phyloP scores from a whole-genome alignment of 1,140 invertebrate genomes.

The honey bee (Apis mellifera) region DNA sequence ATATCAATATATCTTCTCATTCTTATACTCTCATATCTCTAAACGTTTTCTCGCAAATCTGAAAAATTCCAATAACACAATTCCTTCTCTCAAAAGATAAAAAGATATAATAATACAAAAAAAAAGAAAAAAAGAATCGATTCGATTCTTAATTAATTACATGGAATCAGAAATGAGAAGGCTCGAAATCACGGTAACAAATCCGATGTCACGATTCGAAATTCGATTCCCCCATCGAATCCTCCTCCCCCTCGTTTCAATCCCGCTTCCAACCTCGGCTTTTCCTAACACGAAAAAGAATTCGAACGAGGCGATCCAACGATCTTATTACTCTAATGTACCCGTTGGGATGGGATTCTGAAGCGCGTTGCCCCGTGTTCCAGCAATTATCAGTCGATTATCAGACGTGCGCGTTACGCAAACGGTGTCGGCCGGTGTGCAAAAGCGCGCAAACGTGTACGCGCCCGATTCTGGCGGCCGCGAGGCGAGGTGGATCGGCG shows the following conservation, averaged over 20 bases:
- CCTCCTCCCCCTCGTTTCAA: neutral
- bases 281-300: constrained; percentile 7
- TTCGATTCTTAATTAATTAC: too few species aligned
- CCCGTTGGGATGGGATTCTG: constrained; percentile 39
- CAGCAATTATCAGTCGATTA: constrained; percentile 65
- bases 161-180: too few species aligned
- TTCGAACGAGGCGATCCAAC: neutral
- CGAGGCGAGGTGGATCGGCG: constrained; percentile 20
- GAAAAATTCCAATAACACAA: too few species aligned
- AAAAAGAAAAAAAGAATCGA: too few species aligned
- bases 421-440: constrained; percentile 3
- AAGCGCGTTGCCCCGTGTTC: constrained; percentile 14
- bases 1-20: too few species aligned
- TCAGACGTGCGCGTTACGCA: constrained; percentile 29
- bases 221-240: neutral
- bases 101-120: too few species aligned
- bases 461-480: neutral
- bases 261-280: neutral
- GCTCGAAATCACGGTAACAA: too few species aligned
- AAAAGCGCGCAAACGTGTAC: constrained; percentile 31
- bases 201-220: neutral
- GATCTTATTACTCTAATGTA: constrained; percentile 46
- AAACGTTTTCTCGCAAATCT: too few species aligned
- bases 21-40: too few species aligned
- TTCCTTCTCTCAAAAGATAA: too few species aligned